Percentiles rank a stretch among this genome's conserved stretches.
phyloP scores from a whole-genome alignment of 1,140 invertebrate genomes.

The Ephestia elutella region DNA sequence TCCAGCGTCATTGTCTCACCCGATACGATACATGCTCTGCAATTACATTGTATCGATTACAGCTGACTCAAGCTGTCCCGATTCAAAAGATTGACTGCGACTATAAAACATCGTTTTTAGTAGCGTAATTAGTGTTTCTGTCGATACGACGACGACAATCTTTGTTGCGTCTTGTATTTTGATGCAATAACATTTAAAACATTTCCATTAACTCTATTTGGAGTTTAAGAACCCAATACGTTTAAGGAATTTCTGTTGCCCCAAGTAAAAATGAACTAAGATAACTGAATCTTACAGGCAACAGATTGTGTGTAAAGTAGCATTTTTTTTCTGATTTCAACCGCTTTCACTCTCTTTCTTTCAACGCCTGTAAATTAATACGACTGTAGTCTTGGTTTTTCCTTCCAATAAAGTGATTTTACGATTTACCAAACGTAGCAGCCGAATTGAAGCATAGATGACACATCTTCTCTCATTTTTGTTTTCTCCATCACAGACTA shows the following conservation, averaged over 20 bases:
- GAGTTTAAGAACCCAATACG: background rate
- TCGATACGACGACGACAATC: conserved; percentile 38
- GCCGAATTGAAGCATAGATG: too few relatives aligned
- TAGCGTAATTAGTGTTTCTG: conserved; percentile 51
- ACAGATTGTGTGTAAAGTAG: too few relatives aligned
- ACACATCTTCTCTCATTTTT: too few relatives aligned
- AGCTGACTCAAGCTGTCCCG: conserved; percentile 50
- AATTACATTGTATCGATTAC: conserved; percentile 68
- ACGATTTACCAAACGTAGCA: too few relatives aligned
- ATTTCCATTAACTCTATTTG: background rate
- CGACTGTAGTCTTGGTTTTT: too few relatives aligned
- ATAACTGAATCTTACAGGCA: too few relatives aligned
- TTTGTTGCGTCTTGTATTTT: conserved; percentile 16
- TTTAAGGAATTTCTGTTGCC: conserved; percentile 7
- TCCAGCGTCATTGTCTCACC: conserved; percentile 62
- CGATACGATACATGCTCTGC: conserved; percentile 53
- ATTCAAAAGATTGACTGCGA: conserved; percentile 52
- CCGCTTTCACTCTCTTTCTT: too few relatives aligned
- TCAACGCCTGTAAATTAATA: too few relatives aligned
- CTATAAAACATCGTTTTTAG: conserved; percentile 62
- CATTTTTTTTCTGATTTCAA: too few relatives aligned
- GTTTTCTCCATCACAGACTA: too few relatives aligned
- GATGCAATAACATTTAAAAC: background rate
- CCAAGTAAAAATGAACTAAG: too few relatives aligned
- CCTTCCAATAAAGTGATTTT: too few relatives aligned